Evolutionary conservation across 2,888 invertebrate species (phyloP).

Genomic region (Nowickia ferox): DNA sequence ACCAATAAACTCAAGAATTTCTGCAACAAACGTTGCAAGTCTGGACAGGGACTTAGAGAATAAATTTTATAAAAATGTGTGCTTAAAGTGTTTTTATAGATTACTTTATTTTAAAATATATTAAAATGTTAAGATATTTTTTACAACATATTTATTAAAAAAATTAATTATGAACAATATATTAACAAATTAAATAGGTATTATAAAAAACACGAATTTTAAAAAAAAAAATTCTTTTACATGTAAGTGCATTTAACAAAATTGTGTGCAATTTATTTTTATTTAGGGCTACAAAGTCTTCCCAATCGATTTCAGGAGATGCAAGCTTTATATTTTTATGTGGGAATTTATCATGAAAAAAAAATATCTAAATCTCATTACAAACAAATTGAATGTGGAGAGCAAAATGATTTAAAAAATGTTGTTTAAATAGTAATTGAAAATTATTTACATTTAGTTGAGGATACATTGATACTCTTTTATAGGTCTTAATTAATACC

Average conservation of each 20-base stretch:
- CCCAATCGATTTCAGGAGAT: not conserved
- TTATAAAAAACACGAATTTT: conserved; percentile 59
- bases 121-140: conserved; percentile 55
- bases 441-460: too few species aligned
- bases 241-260: conserved; percentile 60
- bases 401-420: too few species aligned
- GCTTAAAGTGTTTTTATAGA: conserved; percentile 60
- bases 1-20: too few species aligned
- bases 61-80: conserved; percentile 69
- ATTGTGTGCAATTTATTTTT: conserved; percentile 58
- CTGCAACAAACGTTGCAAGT: too few species aligned
- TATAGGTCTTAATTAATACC: too few species aligned
- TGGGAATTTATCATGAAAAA: not conserved
- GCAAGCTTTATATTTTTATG: not conserved
- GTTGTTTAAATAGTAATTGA: too few species aligned
- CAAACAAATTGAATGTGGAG: too few species aligned
- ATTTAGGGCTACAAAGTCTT: conserved; percentile 38
- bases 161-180: conserved; percentile 13
- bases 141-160: conserved; percentile 62
- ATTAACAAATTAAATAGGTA: conserved; percentile 40
- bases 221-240: conserved; percentile 58
- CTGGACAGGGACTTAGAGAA: too few species aligned
- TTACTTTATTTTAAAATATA: conserved; percentile 38
- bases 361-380: not conserved
- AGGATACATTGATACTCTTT: too few species aligned